Percentiles rank a stretch among this genome's conserved stretches.
phyloP scores from a whole-genome alignment of 2,888 invertebrate genomes.

The Leptinotarsa peninsularis region DNA sequence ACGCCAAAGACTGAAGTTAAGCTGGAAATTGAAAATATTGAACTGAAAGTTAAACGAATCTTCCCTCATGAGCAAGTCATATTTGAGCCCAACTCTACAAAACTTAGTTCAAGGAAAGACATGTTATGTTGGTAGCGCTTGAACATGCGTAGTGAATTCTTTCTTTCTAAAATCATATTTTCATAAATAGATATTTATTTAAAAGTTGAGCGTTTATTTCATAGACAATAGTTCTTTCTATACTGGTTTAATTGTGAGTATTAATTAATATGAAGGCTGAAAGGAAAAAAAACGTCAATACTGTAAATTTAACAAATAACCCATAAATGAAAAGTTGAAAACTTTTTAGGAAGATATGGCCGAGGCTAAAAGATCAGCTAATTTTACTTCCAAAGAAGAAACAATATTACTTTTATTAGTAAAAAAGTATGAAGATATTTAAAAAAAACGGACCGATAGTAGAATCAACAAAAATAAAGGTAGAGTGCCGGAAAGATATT shows the following conservation, averaged over 20 bases:
- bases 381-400: conserved; percentile 3
- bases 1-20: not conserved
- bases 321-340: not conserved
- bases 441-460: conserved; percentile 9
- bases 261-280: not conserved
- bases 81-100: not conserved
- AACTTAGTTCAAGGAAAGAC: not conserved
- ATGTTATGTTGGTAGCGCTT: not conserved
- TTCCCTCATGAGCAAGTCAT: not conserved
- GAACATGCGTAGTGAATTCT: not conserved
- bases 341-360: not conserved
- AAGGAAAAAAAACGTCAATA: not conserved
- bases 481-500: conserved; percentile 17
- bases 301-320: not conserved
- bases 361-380: not conserved
- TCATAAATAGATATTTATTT: too few relatives aligned
- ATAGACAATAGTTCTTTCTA: too few relatives aligned
- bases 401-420: not conserved
- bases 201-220: too few relatives aligned
- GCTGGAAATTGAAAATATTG: too few relatives aligned
- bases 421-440: too few relatives aligned
- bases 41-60: too few relatives aligned
- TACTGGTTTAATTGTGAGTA: not conserved
- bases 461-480: conserved; percentile 18
- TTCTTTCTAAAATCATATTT: not conserved